Evolutionary conservation across 2,797 vertebrate genomes (phyloP).

Genomic region (Protosalanx chinensis): DNA sequence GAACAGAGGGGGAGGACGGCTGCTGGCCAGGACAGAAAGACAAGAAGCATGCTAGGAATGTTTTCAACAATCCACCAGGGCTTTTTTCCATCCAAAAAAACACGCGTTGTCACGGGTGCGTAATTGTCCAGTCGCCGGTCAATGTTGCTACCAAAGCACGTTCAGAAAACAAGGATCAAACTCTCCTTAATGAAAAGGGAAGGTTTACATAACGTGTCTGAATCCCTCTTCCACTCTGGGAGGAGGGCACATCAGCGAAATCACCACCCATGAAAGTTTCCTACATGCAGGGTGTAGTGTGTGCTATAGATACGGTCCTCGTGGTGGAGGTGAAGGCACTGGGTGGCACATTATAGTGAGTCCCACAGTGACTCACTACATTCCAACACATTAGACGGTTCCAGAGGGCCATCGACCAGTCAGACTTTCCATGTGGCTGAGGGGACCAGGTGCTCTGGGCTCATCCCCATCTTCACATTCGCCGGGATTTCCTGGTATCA

Average conservation of each 20-base stretch:
- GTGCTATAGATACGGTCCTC: background rate
- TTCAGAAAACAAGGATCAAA: background rate
- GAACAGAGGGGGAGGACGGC: constrained; percentile 20
- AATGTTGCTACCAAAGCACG: background rate
- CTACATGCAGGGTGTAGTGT: background rate
- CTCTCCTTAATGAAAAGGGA: background rate
- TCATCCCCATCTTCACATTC: background rate
- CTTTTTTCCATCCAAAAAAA: constrained; percentile 44
- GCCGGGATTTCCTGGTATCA: constrained; percentile 3
- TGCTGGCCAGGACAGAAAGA: constrained; percentile 22
- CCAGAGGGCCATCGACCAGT: constrained; percentile 1
- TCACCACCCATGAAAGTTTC: background rate
- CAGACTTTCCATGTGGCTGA: constrained; percentile 13
- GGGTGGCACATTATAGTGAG: background rate
- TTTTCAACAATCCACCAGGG: constrained; percentile 44
- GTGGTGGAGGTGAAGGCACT: background rate
- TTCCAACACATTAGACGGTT: background rate
- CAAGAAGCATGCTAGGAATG: constrained; percentile 39
- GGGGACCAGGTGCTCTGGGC: background rate
- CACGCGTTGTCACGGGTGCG: constrained; percentile 7
- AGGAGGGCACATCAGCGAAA: background rate
- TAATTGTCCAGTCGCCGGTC: background rate
- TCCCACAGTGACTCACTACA: background rate
- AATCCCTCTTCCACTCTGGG: background rate
- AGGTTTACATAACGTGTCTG: background rate